These are phyloP conservation scores for Sphenodon punctatus DNA, from an alignment of 2,797 vertebrate species.

Conservation along the genomic window DNA sequence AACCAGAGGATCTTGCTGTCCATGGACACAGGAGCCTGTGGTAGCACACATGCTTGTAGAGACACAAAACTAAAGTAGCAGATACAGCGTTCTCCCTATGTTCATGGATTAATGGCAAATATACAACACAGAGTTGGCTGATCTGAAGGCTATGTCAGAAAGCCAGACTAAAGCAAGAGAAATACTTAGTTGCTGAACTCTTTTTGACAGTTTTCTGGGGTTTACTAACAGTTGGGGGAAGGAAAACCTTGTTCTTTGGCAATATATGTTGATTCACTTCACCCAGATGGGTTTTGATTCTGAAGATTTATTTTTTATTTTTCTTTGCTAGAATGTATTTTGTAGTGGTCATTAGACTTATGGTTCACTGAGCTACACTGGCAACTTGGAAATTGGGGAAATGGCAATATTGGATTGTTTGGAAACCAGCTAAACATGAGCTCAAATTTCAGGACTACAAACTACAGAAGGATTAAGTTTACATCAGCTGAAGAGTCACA, in stretches of 20 bases:
- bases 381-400: neutral
- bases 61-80: no score
- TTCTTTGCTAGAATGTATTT: slow-evolving; percentile 9
- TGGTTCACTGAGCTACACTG: neutral
- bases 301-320: neutral
- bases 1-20: no score
- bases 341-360: neutral
- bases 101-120: slow-evolving; percentile 33
- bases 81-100: no score
- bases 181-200: slow-evolving; percentile 2
- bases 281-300: neutral
- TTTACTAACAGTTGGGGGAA: neutral
- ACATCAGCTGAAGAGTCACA: slow-evolving; percentile 30
- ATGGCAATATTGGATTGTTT: neutral
- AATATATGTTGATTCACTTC: slow-evolving; percentile 17
- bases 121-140: neutral
- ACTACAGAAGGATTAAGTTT: slow-evolving; percentile 13
- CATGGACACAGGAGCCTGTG: neutral
- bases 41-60: neutral
- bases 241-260: neutral
- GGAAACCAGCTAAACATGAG: neutral
- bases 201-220: neutral
- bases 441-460: slow-evolving; percentile 26
- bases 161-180: slow-evolving; percentile 25
- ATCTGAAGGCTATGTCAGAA: slow-evolving; percentile 19